Conservation (phyloP, 2,888 invertebrate species). For the Xylophagus ater region DNA sequence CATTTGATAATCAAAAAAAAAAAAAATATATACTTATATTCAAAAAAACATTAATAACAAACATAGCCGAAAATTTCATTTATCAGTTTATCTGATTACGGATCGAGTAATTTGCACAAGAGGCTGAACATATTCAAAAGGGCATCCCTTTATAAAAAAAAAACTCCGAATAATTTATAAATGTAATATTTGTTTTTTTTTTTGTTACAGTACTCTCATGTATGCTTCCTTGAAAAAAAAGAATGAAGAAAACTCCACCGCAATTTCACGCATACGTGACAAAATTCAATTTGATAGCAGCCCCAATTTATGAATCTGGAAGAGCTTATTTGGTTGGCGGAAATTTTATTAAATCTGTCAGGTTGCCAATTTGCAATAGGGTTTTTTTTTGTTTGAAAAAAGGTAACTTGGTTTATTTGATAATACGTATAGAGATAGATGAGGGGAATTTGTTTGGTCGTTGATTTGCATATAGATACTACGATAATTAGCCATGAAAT, state of each 20-base stretch:
- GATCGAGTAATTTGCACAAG: conserved; percentile 17
- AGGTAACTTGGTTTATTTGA: too few relatives aligned
- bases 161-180: too few relatives aligned
- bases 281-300: conserved; percentile 18
- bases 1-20: too few relatives aligned
- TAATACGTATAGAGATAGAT: too few relatives aligned
- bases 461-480: too few relatives aligned
- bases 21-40: too few relatives aligned
- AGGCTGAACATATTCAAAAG: conserved; percentile 16
- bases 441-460: too few relatives aligned
- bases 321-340: conserved; percentile 15
- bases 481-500: too few relatives aligned
- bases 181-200: too few relatives aligned
- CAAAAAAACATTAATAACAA: too few relatives aligned
- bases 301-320: conserved; percentile 14
- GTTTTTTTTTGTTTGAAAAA: too few relatives aligned
- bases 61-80: conserved; percentile 11
- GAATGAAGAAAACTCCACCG: conserved; percentile 9
- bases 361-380: too few relatives aligned
- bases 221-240: not conserved
- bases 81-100: conserved; percentile 16
- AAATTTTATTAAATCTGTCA: conserved; percentile 18
- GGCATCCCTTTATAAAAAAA: conserved; percentile 4
- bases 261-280: conserved; percentile 19
- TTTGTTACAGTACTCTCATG: conserved; percentile 1